phyloP scores from a whole-genome alignment of 2,797 vertebrate genomes.

The Esox lucius region DNA sequence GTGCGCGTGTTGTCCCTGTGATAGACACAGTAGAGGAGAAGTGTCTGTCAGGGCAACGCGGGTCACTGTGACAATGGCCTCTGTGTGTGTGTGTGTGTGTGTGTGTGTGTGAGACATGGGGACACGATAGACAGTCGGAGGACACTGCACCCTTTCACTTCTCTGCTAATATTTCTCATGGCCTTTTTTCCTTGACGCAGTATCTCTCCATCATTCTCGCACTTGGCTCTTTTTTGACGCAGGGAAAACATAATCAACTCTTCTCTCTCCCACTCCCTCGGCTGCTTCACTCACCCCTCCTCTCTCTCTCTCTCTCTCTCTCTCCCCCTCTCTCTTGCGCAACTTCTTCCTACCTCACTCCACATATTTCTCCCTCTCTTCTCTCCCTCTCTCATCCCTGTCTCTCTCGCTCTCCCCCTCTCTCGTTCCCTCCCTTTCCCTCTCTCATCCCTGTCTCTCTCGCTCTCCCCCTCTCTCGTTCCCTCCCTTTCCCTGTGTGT shows the following conservation, averaged over 20 bases:
- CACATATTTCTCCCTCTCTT: not conserved
- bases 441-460: not conserved
- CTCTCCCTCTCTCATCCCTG: not conserved
- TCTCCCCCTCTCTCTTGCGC: not conserved
- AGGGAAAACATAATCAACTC: slow-evolving; percentile 62
- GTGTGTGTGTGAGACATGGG: slow-evolving; percentile 53
- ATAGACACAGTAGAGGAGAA: slow-evolving; percentile 71
- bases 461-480: not conserved
- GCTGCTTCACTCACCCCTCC: no score
- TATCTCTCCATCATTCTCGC: slow-evolving; percentile 69
- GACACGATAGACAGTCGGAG: slow-evolving; percentile 50
- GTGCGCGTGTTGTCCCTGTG: slow-evolving; percentile 56
- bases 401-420: not conserved
- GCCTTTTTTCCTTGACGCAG: slow-evolving; percentile 65
- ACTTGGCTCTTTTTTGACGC: slow-evolving; percentile 63
- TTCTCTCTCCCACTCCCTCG: slow-evolving; percentile 32
- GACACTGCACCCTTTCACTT: slow-evolving; percentile 77
- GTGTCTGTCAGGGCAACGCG: slow-evolving; percentile 67
- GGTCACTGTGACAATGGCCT: slow-evolving; percentile 74
- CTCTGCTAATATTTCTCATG: slow-evolving; percentile 56
- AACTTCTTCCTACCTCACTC: not conserved
- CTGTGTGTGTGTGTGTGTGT: slow-evolving; percentile 73
- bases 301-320: not conserved
- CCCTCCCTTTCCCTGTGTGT: not conserved
- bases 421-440: no score